A percentile compares a stretch with the other conserved stretches of the same genome.
phyloP scores from a whole-genome alignment of 2,113 vertebrate genomes.

The Eulacestoma nigropectus region DNA sequence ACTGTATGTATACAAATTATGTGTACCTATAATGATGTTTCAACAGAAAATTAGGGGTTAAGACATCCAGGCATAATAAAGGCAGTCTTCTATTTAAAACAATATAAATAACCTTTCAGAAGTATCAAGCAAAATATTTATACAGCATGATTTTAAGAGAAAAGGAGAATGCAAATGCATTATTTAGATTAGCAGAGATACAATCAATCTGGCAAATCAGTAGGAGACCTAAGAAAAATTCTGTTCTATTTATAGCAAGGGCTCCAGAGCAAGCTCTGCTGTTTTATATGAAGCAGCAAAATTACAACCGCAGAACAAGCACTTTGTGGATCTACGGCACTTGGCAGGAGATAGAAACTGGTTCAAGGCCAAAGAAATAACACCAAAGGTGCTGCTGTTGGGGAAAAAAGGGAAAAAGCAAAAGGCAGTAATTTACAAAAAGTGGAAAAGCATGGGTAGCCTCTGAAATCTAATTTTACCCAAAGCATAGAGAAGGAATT shows the following conservation, averaged over 20 bases:
- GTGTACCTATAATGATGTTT: background rate
- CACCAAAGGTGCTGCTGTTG: background rate
- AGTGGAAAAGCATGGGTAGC: background rate
- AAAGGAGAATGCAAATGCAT: conserved; percentile 18
- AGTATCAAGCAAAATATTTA: background rate
- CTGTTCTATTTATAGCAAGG: conserved; percentile 69
- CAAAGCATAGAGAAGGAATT: background rate
- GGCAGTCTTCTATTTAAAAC: background rate
- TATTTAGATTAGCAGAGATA: conserved; percentile 60
- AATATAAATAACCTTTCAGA: background rate
- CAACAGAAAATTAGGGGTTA: background rate
- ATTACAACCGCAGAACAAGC: conserved; percentile 69
- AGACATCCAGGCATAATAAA: background rate
- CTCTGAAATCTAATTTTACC: conserved; percentile 7
- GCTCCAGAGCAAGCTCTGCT: conserved; percentile 48
- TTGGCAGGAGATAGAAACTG: conserved; percentile 60
- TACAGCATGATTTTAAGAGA: background rate
- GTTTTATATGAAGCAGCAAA: conserved; percentile 66
- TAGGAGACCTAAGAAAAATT: conserved; percentile 57
- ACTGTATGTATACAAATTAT: background rate
- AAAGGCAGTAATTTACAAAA: background rate
- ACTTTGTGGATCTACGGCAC: conserved; percentile 59
- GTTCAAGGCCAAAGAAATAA: conserved; percentile 66
- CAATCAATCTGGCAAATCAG: conserved; percentile 62
- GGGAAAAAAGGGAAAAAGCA: background rate